phyloP scores from a whole-genome alignment of 2,797 vertebrate species.

The Rhinella marina region DNA sequence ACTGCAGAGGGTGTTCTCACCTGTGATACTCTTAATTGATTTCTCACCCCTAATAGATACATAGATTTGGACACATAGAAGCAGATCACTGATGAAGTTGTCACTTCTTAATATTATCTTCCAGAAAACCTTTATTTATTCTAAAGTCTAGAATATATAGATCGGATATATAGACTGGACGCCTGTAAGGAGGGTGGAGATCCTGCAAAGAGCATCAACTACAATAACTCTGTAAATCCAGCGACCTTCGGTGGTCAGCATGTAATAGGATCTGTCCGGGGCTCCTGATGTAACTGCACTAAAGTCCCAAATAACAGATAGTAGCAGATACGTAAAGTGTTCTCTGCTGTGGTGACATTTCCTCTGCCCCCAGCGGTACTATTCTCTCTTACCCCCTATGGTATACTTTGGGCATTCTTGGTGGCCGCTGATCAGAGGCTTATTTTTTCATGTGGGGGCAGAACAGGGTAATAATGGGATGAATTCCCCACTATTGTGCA shows the following conservation, averaged over 20 bases:
- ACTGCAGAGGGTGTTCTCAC: no score
- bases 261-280: not conserved
- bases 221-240: not conserved
- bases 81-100: not conserved
- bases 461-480: slow-evolving; percentile 65
- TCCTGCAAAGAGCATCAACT: not conserved
- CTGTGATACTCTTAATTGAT: no score
- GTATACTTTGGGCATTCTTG: not conserved
- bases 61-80: no score
- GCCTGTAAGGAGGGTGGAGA: not conserved
- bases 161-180: not conserved
- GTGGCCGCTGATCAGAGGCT: not conserved
- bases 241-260: not conserved
- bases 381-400: not conserved
- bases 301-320: not conserved
- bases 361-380: not conserved
- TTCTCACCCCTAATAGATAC: no score
- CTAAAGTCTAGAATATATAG: not conserved
- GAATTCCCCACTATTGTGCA: slow-evolving; percentile 59
- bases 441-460: slow-evolving; percentile 59
- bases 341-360: no score
- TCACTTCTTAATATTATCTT: not conserved
- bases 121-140: not conserved
- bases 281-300: not conserved
- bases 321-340: no score